Evolutionary conservation across 2,113 vertebrate species (phyloP), one percentile per base, ranked within the genome.

Genomic region (Orcinus orca): DNA sequence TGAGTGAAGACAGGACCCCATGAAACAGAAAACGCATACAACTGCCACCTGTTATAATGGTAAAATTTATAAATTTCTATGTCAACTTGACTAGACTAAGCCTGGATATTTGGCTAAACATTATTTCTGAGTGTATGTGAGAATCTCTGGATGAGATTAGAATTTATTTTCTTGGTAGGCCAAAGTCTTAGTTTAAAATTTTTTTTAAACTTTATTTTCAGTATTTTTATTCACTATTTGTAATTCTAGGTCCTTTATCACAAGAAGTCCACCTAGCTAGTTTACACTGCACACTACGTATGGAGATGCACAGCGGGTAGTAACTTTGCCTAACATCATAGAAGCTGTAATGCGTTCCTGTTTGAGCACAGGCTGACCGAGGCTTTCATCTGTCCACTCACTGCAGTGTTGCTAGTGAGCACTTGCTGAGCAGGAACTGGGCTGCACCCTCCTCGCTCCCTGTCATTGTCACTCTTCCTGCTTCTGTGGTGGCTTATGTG

Each of bases 241-340:
- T 92, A 80, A 38, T 67, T 85, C 80, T 94, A 0, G 1, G 38
- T 5, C 44, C 81, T 12, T 3, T 53, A 2, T 1, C 5, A 29
- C 33, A 50, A 92, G 89, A 91, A 82, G 67, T 18, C 3, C 67
- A 74, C 74, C 62, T 90, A 93, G 96, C 79, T 83, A 36, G 81
- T 77, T 87, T 3, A 0, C 31, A 65, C 36, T 36, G 26, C 50
- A 41, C 38, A 23, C 0, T 18, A 50, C 15, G 31, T 60, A 13
- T 3, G 0, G 36, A 81, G 93, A 93, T 62, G 5, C 92, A 62
- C 2, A 53, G 88, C 6, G 13, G 79, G 44, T 70, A 0, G 31
- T 36, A 1, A 53, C 90, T 79, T 26, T 18, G 91, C 93, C 74
- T 87, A 7, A 79, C 3, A 62, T 10, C 33, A 41, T 50, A 18